These are phyloP conservation scores for Contarinia nasturtii DNA, from an alignment of 1,140 invertebrate genomes.

Conservation along the genomic window DNA sequence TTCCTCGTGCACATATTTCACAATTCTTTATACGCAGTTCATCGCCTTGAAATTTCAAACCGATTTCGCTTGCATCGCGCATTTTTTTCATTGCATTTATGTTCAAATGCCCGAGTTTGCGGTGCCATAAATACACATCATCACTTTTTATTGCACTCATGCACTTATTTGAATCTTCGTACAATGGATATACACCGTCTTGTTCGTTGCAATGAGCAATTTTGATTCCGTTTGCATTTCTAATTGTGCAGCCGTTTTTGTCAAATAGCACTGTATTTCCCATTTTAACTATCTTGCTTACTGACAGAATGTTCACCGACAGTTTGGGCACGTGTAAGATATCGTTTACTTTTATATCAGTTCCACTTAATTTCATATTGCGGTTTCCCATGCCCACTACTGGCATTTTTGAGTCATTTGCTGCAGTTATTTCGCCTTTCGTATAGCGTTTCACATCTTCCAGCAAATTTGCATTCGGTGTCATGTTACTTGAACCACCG, in stretches of 20 bases:
- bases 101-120: conserved; percentile 5
- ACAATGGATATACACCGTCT: conserved; percentile 1
- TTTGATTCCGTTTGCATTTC: not conserved
- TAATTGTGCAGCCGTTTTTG: not conserved
- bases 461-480: conserved; percentile 7
- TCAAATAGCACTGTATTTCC: conserved; percentile 3
- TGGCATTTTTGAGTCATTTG: conserved; percentile 11
- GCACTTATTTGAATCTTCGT: not conserved
- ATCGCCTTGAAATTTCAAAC: conserved; percentile 2
- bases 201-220: not conserved
- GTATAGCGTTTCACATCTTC: conserved; percentile 2
- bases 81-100: not conserved
- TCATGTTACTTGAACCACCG: conserved; percentile 10
- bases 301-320: conserved; percentile 2
- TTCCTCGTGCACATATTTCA: no score
- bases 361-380: conserved; percentile 5
- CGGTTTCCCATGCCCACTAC: conserved; percentile 12
- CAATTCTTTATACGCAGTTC: no score
- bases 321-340: conserved; percentile 3
- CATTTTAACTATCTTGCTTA: conserved; percentile 1
- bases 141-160: conserved; percentile 1
- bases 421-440: conserved; percentile 13
- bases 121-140: conserved; percentile 3
- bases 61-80: not conserved
- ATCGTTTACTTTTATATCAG: conserved; percentile 2